Evolutionary conservation across 2,113 vertebrate species (phyloP).

Genomic region (Malurus alboscapulatus): DNA sequence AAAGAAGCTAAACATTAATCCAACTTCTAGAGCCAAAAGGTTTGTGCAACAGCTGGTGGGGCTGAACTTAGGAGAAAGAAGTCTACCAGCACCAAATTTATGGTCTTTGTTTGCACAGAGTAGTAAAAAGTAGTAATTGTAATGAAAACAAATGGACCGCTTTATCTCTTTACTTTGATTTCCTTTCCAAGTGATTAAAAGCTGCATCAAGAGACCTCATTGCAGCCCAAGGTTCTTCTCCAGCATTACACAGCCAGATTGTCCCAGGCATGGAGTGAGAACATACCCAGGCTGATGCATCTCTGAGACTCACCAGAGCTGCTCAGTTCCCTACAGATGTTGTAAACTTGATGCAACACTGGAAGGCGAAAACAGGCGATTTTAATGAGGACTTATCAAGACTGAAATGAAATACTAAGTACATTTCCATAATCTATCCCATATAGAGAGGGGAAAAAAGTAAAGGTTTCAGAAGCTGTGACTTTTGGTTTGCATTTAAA

Average conservation of each 20-base stretch:
- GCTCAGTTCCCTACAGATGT: not conserved
- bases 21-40: not conserved
- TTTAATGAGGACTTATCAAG: not conserved
- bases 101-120: constrained; percentile 20
- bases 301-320: not conserved
- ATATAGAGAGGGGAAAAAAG: not conserved
- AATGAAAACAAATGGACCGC: constrained; percentile 55
- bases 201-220: not conserved
- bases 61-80: not conserved
- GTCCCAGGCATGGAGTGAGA: not conserved
- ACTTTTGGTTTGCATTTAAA: not conserved
- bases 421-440: not conserved
- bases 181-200: constrained; percentile 44
- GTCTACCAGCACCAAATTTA: constrained; percentile 11
- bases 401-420: not conserved
- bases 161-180: constrained; percentile 52
- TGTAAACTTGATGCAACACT: not conserved
- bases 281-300: not conserved
- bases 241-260: not conserved
- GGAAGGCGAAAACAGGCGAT: not conserved
- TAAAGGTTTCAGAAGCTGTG: not conserved
- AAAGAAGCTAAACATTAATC: not conserved
- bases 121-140: constrained; percentile 56
- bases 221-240: not conserved
- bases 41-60: constrained; percentile 16